These are phyloP conservation scores for Darevskia mixta DNA, from an alignment of 2,797 vertebrate genomes.

Conservation along the genomic window DNA sequence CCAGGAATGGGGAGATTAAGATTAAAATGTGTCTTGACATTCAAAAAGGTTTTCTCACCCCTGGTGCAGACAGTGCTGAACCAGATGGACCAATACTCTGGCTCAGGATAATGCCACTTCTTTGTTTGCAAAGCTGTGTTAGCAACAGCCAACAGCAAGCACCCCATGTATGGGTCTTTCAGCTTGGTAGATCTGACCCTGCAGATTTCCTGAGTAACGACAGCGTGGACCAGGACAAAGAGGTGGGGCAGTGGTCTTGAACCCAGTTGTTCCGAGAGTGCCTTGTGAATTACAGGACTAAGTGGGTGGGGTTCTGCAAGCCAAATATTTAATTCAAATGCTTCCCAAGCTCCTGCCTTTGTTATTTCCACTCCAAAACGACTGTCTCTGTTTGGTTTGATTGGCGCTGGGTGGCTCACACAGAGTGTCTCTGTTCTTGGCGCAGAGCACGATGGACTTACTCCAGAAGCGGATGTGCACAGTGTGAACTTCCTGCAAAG, in stretches of 20 bases:
- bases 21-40: too few relatives aligned
- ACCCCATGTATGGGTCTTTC: background rate
- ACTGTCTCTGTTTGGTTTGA: slow-evolving; percentile 43
- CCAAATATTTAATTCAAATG: slow-evolving; percentile 67
- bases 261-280: slow-evolving; percentile 33
- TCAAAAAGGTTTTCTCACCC: background rate
- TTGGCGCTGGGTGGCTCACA: slow-evolving; percentile 44
- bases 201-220: background rate
- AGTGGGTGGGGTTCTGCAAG: slow-evolving; percentile 51
- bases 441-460: slow-evolving; percentile 59
- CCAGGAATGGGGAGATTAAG: too few relatives aligned
- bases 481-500: slow-evolving; percentile 55
- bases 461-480: slow-evolving; percentile 16
- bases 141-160: background rate
- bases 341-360: slow-evolving; percentile 55
- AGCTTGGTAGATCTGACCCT: background rate
- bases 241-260: background rate
- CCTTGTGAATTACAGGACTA: slow-evolving; percentile 60
- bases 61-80: background rate
- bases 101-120: background rate
- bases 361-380: slow-evolving; percentile 50
- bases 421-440: slow-evolving; percentile 67
- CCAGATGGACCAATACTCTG: background rate
- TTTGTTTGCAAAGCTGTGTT: background rate
- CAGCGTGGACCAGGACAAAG: background rate